A percentile compares a stretch with the other conserved stretches of the same genome.
These are phyloP conservation scores for Pasiphila rectangulata DNA, from an alignment of 2,888 invertebrate species.

Conservation along the genomic window DNA sequence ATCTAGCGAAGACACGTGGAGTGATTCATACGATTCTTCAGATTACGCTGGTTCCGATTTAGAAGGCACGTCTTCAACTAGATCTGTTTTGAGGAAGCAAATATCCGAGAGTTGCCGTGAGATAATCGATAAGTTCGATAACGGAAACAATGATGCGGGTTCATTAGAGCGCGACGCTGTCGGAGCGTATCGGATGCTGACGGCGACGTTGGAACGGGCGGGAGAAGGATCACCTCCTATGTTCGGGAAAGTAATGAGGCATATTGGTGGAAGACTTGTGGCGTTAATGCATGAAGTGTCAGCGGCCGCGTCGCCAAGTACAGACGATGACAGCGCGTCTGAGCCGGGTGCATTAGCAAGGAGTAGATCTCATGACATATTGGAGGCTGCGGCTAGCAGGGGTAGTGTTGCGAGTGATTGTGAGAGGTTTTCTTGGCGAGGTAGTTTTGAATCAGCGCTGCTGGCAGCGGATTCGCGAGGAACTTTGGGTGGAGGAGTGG, in stretches of 20 bases:
- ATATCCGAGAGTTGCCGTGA: slow-evolving; percentile 94
- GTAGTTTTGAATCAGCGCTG: slow-evolving; percentile 95
- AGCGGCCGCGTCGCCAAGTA: slow-evolving; percentile 87
- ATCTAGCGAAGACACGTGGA: slow-evolving; percentile 96
- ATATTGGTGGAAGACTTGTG: slow-evolving; percentile 92
- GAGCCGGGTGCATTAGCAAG: slow-evolving; percentile 86
- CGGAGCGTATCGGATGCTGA: slow-evolving; percentile 92
- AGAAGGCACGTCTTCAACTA: slow-evolving; percentile 83
- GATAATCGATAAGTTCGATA: slow-evolving; percentile 93
- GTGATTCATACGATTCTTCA: slow-evolving; percentile 95
- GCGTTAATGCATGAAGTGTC: slow-evolving; percentile 96
- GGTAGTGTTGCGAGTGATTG: slow-evolving; percentile 90
- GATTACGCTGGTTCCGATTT: slow-evolving; percentile 95
- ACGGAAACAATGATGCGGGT: slow-evolving; percentile 80
- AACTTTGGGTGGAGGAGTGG: slow-evolving; percentile 86
- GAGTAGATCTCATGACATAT: slow-evolving; percentile 90
- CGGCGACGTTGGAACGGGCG: slow-evolving; percentile 91
- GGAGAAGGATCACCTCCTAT: slow-evolving; percentile 88
- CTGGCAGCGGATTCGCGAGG: slow-evolving; percentile 93
- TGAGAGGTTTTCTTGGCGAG: slow-evolving; percentile 94
- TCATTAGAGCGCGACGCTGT: slow-evolving; percentile 88
- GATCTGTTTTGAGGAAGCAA: slow-evolving; percentile 89
- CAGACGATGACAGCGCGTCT: slow-evolving; percentile 87
- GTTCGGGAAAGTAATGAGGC: slow-evolving; percentile 95
- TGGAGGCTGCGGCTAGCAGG: slow-evolving; percentile 81